phyloP scores from a whole-genome alignment of 1,140 invertebrate species.

The Maconellicoccus hirsutus region DNA sequence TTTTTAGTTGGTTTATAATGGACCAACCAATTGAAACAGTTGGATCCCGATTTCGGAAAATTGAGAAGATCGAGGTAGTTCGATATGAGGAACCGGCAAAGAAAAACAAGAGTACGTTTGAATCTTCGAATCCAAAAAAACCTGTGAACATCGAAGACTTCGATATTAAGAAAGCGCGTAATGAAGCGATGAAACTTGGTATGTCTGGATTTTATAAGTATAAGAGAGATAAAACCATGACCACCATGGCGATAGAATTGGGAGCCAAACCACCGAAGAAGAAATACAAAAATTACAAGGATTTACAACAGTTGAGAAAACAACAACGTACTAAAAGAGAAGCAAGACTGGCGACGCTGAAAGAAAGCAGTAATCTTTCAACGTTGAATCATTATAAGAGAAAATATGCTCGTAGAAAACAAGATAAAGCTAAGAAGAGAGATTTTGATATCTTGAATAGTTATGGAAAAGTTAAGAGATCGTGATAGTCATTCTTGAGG shows the following conservation, averaged over 20 bases:
- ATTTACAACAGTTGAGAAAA: constrained; percentile 3
- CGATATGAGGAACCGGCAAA: not conserved
- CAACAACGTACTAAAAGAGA: not conserved
- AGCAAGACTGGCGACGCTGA: not conserved
- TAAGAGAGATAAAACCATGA: constrained; percentile 11
- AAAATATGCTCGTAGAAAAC: not conserved
- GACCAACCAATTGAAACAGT: not conserved
- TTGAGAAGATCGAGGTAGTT: not conserved
- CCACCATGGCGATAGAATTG: not conserved
- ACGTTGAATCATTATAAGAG: constrained; percentile 6
- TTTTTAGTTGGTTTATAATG: too few species aligned
- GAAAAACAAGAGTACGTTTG: not conserved
- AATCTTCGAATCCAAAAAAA: not conserved
- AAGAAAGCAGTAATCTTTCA: constrained; percentile 10
- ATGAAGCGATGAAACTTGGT: not conserved
- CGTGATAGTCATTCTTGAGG: not conserved
- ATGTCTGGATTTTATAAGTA: not conserved
- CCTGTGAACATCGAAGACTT: not conserved
- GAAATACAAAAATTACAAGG: not conserved
- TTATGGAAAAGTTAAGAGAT: not conserved
- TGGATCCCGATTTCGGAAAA: not conserved
- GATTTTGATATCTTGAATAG: constrained; percentile 11
- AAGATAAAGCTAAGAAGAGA: not conserved
- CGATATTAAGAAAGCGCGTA: not conserved
- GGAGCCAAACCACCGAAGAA: constrained; percentile 5